A percentile compares a stretch with the other conserved stretches of the same genome.
phyloP scores from a whole-genome alignment of 53 echinoderm and acorn worm species.

The Paracentrotus lividus region DNA sequence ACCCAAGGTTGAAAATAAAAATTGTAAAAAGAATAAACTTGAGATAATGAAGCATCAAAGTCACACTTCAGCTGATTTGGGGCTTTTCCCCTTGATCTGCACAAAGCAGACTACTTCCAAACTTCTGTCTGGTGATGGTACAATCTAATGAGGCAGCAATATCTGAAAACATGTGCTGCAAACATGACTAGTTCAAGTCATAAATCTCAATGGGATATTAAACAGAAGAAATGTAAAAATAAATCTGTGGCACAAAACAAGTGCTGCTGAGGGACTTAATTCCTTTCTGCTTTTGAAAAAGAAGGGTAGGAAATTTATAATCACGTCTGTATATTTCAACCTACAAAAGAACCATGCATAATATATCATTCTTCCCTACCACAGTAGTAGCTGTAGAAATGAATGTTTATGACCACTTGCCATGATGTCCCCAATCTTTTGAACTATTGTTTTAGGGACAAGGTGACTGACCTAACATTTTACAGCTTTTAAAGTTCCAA shows the following conservation, averaged over 20 bases:
- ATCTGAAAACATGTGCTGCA: not conserved
- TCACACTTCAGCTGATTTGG: too few species aligned
- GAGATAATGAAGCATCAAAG: too few species aligned
- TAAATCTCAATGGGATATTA: not conserved
- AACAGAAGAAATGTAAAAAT: too few species aligned
- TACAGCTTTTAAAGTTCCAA: not conserved
- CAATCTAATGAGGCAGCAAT: not conserved
- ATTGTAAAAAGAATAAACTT: too few species aligned
- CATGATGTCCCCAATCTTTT: not conserved
- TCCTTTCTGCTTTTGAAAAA: not conserved
- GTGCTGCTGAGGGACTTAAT: not conserved
- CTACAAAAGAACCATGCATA: not conserved
- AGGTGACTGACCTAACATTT: not conserved
- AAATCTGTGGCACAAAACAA: not conserved
- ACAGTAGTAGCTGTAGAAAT: not conserved
- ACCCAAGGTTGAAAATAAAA: too few species aligned
- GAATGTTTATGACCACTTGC: not conserved
- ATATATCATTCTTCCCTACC: not conserved
- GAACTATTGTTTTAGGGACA: not conserved
- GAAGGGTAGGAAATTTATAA: not conserved
- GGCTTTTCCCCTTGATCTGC: too few species aligned
- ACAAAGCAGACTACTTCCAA: too few species aligned
- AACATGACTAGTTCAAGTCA: not conserved
- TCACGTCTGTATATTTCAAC: not conserved
- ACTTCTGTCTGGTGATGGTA: too few species aligned